Base-by-base conservation (phyloP, 2,113 vertebrate species). In the Oryzias woworae region DNA sequence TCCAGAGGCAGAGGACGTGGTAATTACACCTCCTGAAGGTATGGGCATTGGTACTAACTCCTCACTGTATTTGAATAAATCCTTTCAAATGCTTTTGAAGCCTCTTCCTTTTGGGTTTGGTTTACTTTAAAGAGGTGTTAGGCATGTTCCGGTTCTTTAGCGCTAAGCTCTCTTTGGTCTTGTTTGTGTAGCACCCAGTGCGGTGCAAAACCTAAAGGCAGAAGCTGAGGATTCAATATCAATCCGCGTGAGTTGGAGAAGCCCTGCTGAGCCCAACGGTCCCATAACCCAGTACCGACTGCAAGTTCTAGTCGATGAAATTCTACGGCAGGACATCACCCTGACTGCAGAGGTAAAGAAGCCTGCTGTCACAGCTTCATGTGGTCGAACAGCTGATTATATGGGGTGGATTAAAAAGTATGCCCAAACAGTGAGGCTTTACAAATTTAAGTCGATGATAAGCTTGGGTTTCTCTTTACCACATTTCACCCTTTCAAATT, bases 1-100 rank as follows among this genome's bases (percentile, higher is more conserved):
- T 60, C 96, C 97, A 51, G 92, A 92, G 65, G 78, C 91, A 3
- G 87, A 90, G 77, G 72, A 90, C 8, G 89, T 89, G 6, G 51
- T 96, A 70, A 88, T 91, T 57, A 99, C 96, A 69, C 91, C 92
- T 63, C 90, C 93, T 57, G 96, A 95, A 85, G 94, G 97, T 98
- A 74, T 91, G 86, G 7, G 8, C 5, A 44, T 20, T 22, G 28
- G 10, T 22, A 41, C 36, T 26, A 16, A 17, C 16, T n/a, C 4
- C 18, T 28, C 14, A 28, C 24, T 58, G 16, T 2, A 24, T 62
- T 63, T 24, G 22, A 8, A 41, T 44, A 2, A 59, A 56, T 31
- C 5, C 18, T 18, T 13, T 7, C 22, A 18, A 49, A 41, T 23
- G 5, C 10, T 26, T 47, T n/a, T 18, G 14, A 13, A 28, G 12